Evolutionary conservation across 1,140 invertebrate genomes (phyloP).

Genomic region (Drosophila mojavensis): DNA sequence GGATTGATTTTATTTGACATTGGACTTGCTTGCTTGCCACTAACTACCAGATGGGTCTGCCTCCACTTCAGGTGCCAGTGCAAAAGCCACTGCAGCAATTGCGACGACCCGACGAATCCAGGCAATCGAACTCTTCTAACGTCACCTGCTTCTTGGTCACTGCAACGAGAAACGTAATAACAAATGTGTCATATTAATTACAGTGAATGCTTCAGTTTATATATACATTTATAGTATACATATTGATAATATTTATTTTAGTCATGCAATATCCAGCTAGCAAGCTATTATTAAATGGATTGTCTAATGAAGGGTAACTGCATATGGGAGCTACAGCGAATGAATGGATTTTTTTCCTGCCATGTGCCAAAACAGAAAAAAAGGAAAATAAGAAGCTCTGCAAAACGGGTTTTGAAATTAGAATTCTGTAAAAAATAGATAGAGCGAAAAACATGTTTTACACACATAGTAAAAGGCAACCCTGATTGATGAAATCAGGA

Average conservation of each 20-base stretch:
- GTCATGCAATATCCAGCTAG: constrained; percentile 5
- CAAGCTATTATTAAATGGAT: neutral
- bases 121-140: neutral
- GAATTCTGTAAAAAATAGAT: neutral
- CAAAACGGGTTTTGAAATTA: neutral
- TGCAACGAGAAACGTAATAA: constrained; percentile 21
- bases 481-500: no score
- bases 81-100: constrained; percentile 20
- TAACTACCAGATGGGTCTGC: constrained; percentile 24
- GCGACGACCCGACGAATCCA: constrained; percentile 7
- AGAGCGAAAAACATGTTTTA: neutral
- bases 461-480: neutral
- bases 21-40: constrained; percentile 60
- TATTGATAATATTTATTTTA: constrained; percentile 5
- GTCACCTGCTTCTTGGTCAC: constrained; percentile 12
- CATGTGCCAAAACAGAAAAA: no score
- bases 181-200: constrained; percentile 22
- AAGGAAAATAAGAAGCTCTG: no score
- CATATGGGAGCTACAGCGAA: neutral
- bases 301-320: neutral
- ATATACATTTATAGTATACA: neutral
- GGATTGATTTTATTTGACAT: constrained; percentile 84
- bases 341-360: no score
- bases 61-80: constrained; percentile 19
- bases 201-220: neutral